Evolutionary conservation across 2,113 vertebrate genomes (phyloP).

Genomic region (Tetraodon nigroviridis): DNA sequence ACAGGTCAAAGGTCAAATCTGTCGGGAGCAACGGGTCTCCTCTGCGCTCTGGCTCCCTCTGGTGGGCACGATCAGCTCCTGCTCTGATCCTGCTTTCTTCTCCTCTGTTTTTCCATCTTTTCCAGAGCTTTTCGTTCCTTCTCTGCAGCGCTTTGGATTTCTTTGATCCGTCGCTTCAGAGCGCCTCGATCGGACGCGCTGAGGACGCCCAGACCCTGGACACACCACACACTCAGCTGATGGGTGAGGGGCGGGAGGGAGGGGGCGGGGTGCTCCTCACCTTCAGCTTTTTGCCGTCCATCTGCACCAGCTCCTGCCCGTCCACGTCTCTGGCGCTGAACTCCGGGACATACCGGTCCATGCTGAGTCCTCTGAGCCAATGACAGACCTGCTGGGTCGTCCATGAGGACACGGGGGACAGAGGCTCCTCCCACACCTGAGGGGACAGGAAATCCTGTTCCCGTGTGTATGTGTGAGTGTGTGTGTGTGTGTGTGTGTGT

Average conservation of each 20-base stretch:
- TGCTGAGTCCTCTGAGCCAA: constrained; percentile 82
- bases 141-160: constrained; percentile 75
- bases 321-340: constrained; percentile 79
- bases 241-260: constrained; percentile 10
- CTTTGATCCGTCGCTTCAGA: constrained; percentile 83
- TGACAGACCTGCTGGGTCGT: constrained; percentile 84
- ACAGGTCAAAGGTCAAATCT: too few relatives aligned
- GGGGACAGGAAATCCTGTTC: neutral
- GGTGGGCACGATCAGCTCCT: constrained; percentile 55
- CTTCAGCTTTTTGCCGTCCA: constrained; percentile 85
- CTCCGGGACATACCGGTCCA: constrained; percentile 80
- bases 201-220: constrained; percentile 82
- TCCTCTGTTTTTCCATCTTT: constrained; percentile 81
- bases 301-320: constrained; percentile 78
- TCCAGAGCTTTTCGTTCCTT: constrained; percentile 83
- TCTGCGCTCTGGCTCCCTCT: neutral
- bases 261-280: constrained; percentile 73
- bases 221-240: neutral
- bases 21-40: neutral
- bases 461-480: neutral
- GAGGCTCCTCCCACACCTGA: constrained; percentile 80
- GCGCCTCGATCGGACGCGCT: constrained; percentile 79
- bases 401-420: constrained; percentile 74
- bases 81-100: constrained; percentile 80
- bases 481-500: neutral